Evolutionary conservation across 1,140 invertebrate genomes (phyloP).

Genomic region (Mizuhopecten yessoensis): DNA sequence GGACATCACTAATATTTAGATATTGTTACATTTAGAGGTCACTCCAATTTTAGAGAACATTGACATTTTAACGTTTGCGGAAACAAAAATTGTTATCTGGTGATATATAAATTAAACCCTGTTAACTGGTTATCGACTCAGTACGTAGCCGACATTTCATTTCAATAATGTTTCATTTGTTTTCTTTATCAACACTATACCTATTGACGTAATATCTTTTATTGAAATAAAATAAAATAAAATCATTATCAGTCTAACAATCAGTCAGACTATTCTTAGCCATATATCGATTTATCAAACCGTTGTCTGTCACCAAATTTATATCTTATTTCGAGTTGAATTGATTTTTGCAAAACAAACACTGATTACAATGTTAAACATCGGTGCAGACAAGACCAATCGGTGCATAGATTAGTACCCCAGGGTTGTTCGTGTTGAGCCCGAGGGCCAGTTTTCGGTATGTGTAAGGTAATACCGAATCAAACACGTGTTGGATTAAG

Average conservation of each 20-base stretch:
- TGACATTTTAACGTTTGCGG: no score
- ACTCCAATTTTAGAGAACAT: no score
- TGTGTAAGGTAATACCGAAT: not conserved
- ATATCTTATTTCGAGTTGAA: not conserved
- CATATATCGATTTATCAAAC: not conserved
- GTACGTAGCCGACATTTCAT: no score
- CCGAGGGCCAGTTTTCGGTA: not conserved
- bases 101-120: no score
- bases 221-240: no score
- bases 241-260: not conserved
- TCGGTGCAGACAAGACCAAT: not conserved
- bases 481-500: not conserved
- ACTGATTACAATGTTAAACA: not conserved
- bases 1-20: no score
- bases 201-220: no score
- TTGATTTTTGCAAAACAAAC: not conserved
- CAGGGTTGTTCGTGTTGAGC: not conserved
- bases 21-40: no score
- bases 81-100: no score
- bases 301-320: not conserved
- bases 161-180: no score
- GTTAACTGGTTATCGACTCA: no score
- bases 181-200: no score
- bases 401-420: not conserved
- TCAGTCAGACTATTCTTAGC: not conserved